Base-by-base conservation (phyloP, 2,113 vertebrate species). In the Thamnophis sirtalis region DNA sequence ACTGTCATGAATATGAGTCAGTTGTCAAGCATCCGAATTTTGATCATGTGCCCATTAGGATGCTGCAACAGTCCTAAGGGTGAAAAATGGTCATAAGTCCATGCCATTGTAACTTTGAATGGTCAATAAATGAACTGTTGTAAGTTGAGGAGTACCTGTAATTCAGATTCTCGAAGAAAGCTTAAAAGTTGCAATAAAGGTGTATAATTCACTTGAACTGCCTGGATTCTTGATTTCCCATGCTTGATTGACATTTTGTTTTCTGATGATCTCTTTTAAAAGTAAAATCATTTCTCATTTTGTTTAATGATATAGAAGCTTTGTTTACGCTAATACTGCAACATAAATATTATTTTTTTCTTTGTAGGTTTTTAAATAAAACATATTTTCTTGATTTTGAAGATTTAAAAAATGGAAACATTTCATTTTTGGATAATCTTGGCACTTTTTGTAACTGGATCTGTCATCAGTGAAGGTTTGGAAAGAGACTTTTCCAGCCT, bases 351-450 rank as follows among this genome's bases (percentile, higher is more conserved):
- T 53, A 89, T 80, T 93, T 95, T 43, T 43, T 68, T 94, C 84
- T 93, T 91, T 93, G 53, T 91, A 96, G 97, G 93, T 95, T 89
- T 93, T 80, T 50, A 95, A 95, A 51, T 53, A 48, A 91, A 63
- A 85, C 50, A 49, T 21, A 5, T n/a, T 90, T 94, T 88, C 56
- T 50, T 54, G 91, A 26, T 9, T 10, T 1, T 91, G 5, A 90
- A 93, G 89, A 95, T 85, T 93, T 95, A 3, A 90, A 93, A 93
- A 93, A 98, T 98, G 98, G 96, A 96, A 93, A 84, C 91, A 58
- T 93, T 96, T 91, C 95, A 95, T 95, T 92, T 97, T 88, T 95
- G 91, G 93, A 91, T 96, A n/a, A 95, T 95, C 43, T 95, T 97
- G 93, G 95, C 97, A 92, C 91, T 98, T 89, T 93, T 96, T 0